phyloP scores from a whole-genome alignment of 2,888 invertebrate species.

The Xanthia togata region DNA sequence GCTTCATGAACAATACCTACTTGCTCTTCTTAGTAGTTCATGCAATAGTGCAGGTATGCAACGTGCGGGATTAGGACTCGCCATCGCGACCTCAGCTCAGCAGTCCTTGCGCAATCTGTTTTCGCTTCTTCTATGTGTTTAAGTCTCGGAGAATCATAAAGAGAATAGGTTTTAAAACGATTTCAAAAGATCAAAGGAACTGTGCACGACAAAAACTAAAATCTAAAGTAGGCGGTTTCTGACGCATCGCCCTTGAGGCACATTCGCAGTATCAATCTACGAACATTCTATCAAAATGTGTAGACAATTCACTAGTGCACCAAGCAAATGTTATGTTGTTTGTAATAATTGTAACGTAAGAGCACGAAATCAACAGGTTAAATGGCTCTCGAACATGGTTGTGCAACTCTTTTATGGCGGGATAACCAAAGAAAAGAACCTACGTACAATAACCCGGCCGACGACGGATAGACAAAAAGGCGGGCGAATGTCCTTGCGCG shows the following conservation, averaged over 20 bases:
- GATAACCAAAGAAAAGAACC: slow-evolving; percentile 16
- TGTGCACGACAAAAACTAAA: slow-evolving; percentile 5
- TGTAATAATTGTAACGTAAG: not conserved
- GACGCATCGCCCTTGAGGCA: slow-evolving; percentile 3
- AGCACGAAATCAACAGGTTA: slow-evolving; percentile 41
- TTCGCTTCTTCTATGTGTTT: not conserved
- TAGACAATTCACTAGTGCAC: not conserved
- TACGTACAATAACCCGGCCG: not conserved
- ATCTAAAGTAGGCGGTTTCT: slow-evolving; percentile 11
- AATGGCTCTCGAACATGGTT: slow-evolving; percentile 18
- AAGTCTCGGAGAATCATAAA: not conserved
- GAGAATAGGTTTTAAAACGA: slow-evolving; percentile 21
- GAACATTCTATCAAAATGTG: not conserved
- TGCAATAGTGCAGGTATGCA: not conserved
- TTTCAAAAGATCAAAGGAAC: not conserved
- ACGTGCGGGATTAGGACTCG: not conserved
- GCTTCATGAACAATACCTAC: too few relatives aligned
- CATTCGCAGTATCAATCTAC: not conserved
- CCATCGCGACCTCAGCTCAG: not conserved
- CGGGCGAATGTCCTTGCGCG: not conserved
- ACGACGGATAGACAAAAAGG: not conserved
- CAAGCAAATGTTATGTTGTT: slow-evolving; percentile 2
- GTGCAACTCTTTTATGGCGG: slow-evolving; percentile 18
- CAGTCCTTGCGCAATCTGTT: slow-evolving; percentile 10
- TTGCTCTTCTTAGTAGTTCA: slow-evolving; percentile 1